Conservation (phyloP, 2,888 invertebrate genomes). For the Cephus rjabovi region DNA sequence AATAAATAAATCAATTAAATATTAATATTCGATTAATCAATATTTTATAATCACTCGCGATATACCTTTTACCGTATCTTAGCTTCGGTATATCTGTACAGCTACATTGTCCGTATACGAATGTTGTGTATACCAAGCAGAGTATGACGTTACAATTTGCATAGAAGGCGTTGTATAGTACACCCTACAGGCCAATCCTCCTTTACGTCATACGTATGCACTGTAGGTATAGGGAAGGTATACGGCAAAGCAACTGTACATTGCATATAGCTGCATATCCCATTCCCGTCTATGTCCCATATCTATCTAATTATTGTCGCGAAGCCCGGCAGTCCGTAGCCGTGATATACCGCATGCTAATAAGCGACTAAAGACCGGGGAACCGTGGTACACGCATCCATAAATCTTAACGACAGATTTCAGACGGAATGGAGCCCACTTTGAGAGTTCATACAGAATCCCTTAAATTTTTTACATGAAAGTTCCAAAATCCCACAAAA, state of each 20-base stretch:
- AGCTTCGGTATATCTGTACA: slow-evolving; percentile 46
- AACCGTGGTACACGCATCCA: slow-evolving; percentile 54
- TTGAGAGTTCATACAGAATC: neutral
- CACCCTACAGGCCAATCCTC: slow-evolving; percentile 39
- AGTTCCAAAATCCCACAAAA: neutral
- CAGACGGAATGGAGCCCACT: neutral
- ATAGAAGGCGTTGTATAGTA: slow-evolving; percentile 57
- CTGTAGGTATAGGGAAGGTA: slow-evolving; percentile 10
- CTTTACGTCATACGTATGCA: slow-evolving; percentile 42
- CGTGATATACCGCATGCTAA: slow-evolving; percentile 67
- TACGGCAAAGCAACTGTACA: neutral
- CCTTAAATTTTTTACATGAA: neutral
- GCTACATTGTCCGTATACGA: slow-evolving; percentile 50
- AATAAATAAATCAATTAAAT: neutral
- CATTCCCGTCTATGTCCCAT: slow-evolving; percentile 56
- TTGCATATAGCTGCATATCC: slow-evolving; percentile 30
- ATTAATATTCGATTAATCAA: neutral
- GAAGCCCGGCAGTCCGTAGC: slow-evolving; percentile 51
- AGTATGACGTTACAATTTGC: slow-evolving; percentile 66
- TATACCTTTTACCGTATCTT: neutral
- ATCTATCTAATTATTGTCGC: slow-evolving; percentile 67
- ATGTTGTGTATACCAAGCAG: slow-evolving; percentile 53
- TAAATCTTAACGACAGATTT: slow-evolving; percentile 55
- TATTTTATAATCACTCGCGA: neutral
- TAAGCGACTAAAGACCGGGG: slow-evolving; percentile 66